Percentiles rank a stretch among this genome's conserved stretches.
Conservation (phyloP, 2,888 invertebrate species). For the Cistogaster globosa region DNA sequence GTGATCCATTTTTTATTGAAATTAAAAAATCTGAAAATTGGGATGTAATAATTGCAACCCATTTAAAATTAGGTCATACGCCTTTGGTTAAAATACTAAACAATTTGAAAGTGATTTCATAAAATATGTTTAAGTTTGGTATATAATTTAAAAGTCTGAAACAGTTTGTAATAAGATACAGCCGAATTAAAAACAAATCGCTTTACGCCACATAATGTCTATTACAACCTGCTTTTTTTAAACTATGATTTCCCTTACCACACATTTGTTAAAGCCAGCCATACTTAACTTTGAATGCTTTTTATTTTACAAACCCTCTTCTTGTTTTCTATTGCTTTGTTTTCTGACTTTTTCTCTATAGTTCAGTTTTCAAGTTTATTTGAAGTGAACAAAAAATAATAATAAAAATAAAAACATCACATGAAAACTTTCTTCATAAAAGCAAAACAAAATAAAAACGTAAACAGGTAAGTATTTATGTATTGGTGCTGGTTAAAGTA, state of each 20-base stretch:
- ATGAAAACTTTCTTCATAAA: neutral
- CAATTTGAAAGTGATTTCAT: no score
- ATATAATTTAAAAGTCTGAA: no score
- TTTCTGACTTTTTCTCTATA: neutral
- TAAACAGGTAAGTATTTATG: slow-evolving; percentile 28
- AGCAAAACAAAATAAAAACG: neutral
- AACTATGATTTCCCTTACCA: neutral
- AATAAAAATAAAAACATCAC: neutral
- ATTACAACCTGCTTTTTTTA: neutral
- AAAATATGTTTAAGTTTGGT: no score
- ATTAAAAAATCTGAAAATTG: no score
- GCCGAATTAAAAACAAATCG: neutral
- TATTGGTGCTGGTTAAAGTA: slow-evolving; percentile 17
- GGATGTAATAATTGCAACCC: no score
- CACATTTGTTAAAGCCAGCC: neutral
- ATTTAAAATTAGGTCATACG: no score
- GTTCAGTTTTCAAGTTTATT: neutral
- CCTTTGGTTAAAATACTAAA: no score
- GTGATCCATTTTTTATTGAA: no score
- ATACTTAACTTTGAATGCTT: neutral
- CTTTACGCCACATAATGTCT: neutral
- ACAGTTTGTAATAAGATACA: neutral
- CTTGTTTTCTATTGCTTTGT: neutral
- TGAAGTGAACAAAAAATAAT: neutral
- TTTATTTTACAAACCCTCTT: neutral